Evolutionary conservation across 2,797 vertebrate species (phyloP).

Genomic region (Danio aesculapii): DNA sequence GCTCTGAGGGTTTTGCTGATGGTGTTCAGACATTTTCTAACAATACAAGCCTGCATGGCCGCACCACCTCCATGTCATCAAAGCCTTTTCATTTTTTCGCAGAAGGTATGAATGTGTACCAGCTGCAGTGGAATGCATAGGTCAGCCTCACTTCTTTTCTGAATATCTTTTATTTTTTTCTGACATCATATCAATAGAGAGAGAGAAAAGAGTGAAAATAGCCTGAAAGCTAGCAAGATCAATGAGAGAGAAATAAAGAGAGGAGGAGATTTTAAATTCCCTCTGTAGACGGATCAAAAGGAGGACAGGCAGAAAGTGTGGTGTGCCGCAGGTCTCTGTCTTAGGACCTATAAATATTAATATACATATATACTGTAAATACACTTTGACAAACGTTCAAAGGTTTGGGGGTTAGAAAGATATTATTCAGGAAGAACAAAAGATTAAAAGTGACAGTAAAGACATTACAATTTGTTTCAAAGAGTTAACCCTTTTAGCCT

Average conservation of each 20-base stretch:
- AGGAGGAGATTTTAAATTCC: neutral
- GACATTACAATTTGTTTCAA: neutral
- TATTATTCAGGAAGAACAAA: neutral
- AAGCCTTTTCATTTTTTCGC: slow-evolving; percentile 11
- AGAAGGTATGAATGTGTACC: neutral
- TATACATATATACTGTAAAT: neutral
- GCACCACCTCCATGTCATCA: slow-evolving; percentile 38
- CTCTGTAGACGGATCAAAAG: neutral
- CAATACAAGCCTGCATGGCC: slow-evolving; percentile 43
- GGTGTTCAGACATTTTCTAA: slow-evolving; percentile 55
- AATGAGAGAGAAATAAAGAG: slow-evolving; percentile 1
- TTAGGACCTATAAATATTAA: neutral
- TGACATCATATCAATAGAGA: slow-evolving; percentile 16
- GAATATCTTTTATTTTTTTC: slow-evolving; percentile 6
- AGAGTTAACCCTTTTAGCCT: no score
- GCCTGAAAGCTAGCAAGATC: neutral
- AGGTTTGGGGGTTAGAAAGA: neutral
- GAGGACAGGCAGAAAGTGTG: neutral
- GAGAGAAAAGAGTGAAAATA: neutral
- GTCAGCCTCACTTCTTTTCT: slow-evolving; percentile 2
- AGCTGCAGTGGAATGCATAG: slow-evolving; percentile 8
- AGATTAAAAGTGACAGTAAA: neutral
- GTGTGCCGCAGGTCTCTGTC: neutral
- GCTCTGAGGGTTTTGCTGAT: slow-evolving; percentile 61
- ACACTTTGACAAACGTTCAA: neutral